Evolutionary conservation across 2,797 vertebrate species (phyloP), one percentile per base, ranked within the genome.

Genomic region (Merluccius polli): DNA sequence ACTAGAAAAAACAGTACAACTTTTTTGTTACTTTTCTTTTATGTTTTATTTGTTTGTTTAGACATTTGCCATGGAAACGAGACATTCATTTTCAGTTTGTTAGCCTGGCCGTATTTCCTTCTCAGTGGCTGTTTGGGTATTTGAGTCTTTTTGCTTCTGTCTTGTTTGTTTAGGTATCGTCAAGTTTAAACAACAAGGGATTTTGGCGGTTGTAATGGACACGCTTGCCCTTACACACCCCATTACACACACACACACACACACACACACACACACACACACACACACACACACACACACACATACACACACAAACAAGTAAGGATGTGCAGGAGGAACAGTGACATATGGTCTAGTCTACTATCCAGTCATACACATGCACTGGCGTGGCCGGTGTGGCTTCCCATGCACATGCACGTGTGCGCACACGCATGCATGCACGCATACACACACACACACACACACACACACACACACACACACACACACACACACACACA

Each of bases 31-130:
- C 70, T 71, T 33, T 65, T 0, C 71, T 44, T 29, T 71, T 48
- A n/a, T 74, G 10, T 73, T 48, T 27, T 12, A 38, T 75, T 52
- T 86, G 75, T 81, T 86, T 90, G 78, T 41, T 29, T 35, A 36
- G 31, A 41, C 2, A 7, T 67, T 87, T 48, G 31, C 84, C 73
- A 29, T 85, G 79, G 87, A 76, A 83, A 88, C 74, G 0, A 73
- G 70, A 79, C 76, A 84, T 90, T 84, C 15, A 81, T 87, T 77
- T 81, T 71, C 77, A 71, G 2, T 36, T 24, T 73, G 75, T 74
- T 71, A 72, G 68, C 82, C 70, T n/a, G 10, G 77, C 74, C 85
- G 38, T 85, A 82, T 84, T 36, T 84, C 72, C n/a, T 63, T 18
- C 24, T 24, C n/a, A 29, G 15, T 36, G 41, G 69, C 27, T 65